Base-by-base conservation (phyloP, 2,888 invertebrate genomes). In the Drosophila prostipennis region DNA sequence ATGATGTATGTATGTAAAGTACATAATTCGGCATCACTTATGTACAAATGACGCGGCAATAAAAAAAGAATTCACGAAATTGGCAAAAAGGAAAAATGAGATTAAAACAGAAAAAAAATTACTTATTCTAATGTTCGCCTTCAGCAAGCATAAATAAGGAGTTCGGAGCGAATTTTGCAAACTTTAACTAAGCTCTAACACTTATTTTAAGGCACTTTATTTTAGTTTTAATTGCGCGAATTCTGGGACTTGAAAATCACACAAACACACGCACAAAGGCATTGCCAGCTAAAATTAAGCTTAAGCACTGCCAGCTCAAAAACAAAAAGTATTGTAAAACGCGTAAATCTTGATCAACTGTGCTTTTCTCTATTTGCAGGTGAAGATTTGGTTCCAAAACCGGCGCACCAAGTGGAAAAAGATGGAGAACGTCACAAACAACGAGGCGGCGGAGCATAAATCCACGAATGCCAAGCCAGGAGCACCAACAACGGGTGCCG, bases 381-480 rank as follows among this genome's bases (percentile, higher is more conserved):
- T 92, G 2, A 91, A 92, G 89, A 92, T 92, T 61, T 91, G 92
- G 92, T 92, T 92, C 83, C 92, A 92, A 89, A 92, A 92, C 78
- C 91, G 92, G 23, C 89, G 92, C 61, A 92, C 92, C 67, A 92
- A 92, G 77, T 92, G 98, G 92, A 98, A 98, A 93, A 98, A 98
- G 91, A 97, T 97, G 91, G 98, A 98, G 92, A 97, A 97, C 93
- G 95, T 98, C 59, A 95, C 96, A 70, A 97, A 96, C 91, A 96
- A 97, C 16, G 97, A 98, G 91, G 96, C 96, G 2, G 96, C 97
- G 0, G 97, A 90, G 43, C 82, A 90, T 56, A 90, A 90, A 59
- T 80, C 89, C 6, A 60, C 87, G 46, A 87, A 76, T 46, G 39
- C 61, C 13, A 63, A 72, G 45, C 40, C 77, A 4, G 34, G 19